phyloP scores from a whole-genome alignment of 2,797 vertebrate genomes.

The Xerus rutilus region DNA sequence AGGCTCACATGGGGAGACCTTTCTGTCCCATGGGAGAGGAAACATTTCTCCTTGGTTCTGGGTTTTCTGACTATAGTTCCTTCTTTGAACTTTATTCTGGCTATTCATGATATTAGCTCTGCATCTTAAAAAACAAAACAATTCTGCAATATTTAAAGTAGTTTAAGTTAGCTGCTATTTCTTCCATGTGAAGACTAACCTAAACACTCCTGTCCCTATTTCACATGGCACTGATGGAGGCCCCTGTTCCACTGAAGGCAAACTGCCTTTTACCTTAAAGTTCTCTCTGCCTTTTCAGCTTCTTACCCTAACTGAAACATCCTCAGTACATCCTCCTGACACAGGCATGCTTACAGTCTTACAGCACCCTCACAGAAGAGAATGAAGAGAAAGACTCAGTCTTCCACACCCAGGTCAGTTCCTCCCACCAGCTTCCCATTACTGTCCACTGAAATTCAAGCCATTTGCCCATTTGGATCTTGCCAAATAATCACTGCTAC shows the following conservation, averaged over 20 bases:
- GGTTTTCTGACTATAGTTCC: background rate
- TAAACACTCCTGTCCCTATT: too few species aligned
- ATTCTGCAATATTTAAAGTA: background rate
- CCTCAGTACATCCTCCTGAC: background rate
- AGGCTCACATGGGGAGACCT: background rate
- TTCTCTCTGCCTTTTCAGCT: background rate
- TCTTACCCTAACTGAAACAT: too few species aligned
- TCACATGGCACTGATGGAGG: rapidly evolving
- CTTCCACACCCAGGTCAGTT: background rate
- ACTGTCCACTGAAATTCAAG: background rate
- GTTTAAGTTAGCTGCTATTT: background rate
- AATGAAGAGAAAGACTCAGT: background rate
- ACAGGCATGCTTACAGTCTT: background rate
- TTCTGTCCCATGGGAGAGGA: background rate
- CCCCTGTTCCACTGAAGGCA: background rate
- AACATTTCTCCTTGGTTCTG: background rate
- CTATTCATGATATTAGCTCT: background rate
- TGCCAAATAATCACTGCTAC: background rate
- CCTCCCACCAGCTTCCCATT: background rate
- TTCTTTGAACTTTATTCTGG: background rate
- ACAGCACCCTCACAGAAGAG: background rate
- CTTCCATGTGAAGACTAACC: too few species aligned
- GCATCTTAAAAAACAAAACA: background rate
- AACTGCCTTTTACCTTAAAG: background rate
- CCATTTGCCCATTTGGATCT: background rate